Conservation (phyloP, 2,888 invertebrate species). For the Steinernema scapterisci region DNA sequence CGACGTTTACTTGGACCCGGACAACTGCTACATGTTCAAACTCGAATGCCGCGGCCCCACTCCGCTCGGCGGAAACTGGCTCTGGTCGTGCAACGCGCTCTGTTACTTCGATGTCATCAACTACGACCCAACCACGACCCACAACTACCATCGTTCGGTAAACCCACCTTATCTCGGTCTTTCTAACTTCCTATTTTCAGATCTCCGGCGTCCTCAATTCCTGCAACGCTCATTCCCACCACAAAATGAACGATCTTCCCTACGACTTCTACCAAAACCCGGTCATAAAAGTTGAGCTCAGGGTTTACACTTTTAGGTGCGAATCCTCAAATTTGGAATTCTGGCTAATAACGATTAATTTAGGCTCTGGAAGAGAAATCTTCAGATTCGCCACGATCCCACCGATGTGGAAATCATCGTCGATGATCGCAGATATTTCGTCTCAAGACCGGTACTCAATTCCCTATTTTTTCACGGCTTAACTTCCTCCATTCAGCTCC, state of each 20-base stretch:
- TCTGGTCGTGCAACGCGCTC: constrained; percentile 16
- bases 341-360: not conserved
- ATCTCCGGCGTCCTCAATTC: constrained; percentile 12
- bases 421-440: not conserved
- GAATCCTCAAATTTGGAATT: not conserved
- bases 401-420: not conserved
- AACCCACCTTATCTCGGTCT: not conserved
- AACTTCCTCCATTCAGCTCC: not conserved
- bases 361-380: not conserved
- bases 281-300: not conserved
- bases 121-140: not conserved
- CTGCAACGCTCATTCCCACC: not conserved
- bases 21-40: not conserved
- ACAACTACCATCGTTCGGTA: not conserved
- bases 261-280: not conserved
- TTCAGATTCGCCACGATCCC: not conserved
- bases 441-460: no score
- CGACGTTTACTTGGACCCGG: not conserved
- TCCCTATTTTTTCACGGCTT: no score
- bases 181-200: not conserved
- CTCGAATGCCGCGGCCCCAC: not conserved
- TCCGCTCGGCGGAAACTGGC: not conserved
- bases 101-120: constrained; percentile 1
- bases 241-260: not conserved
- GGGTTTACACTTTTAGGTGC: not conserved